Evolutionary conservation across 2,888 invertebrate species (phyloP).

Genomic region (Auanema freiburgensis): DNA sequence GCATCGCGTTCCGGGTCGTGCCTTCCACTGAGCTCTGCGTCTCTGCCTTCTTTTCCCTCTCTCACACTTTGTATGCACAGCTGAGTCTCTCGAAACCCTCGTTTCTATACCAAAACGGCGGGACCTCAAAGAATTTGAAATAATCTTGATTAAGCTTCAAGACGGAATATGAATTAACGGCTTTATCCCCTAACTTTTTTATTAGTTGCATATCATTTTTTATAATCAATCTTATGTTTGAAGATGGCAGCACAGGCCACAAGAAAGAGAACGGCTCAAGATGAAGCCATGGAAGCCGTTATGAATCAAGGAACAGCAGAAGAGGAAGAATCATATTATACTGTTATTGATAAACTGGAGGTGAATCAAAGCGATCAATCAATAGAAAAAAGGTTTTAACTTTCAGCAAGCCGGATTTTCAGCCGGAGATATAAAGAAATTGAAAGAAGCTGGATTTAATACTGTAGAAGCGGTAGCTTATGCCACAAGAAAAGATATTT

Average conservation of each 20-base stretch:
- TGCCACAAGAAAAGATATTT: constrained; percentile 86
- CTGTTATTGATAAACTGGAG: constrained; percentile 45
- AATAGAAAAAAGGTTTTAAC: background rate
- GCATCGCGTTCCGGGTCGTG: background rate
- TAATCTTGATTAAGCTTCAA: background rate
- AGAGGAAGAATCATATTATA: constrained; percentile 37
- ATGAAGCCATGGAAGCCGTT: constrained; percentile 17
- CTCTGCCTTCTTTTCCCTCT: background rate
- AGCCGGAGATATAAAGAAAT: constrained; percentile 80
- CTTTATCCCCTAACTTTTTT: background rate
- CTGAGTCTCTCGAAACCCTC: constrained; percentile 2
- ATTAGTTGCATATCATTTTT: background rate
- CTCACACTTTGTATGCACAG: background rate
- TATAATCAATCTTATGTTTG: constrained; percentile 7
- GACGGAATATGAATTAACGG: background rate
- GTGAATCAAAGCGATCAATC: constrained; percentile 16
- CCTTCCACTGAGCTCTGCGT: constrained; percentile 5
- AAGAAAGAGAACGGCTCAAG: constrained; percentile 29
- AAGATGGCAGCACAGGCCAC: constrained; percentile 35
- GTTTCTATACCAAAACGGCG: background rate
- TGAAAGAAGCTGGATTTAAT: constrained; percentile 88
- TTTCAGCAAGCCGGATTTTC: constrained; percentile 54
- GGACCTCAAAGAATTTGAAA: background rate
- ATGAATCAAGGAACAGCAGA: constrained; percentile 22
- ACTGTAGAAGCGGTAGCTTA: constrained; percentile 92